These are phyloP conservation scores for Thymelicus sylvestris DNA, from an alignment of 2,888 invertebrate species.

Conservation along the genomic window DNA sequence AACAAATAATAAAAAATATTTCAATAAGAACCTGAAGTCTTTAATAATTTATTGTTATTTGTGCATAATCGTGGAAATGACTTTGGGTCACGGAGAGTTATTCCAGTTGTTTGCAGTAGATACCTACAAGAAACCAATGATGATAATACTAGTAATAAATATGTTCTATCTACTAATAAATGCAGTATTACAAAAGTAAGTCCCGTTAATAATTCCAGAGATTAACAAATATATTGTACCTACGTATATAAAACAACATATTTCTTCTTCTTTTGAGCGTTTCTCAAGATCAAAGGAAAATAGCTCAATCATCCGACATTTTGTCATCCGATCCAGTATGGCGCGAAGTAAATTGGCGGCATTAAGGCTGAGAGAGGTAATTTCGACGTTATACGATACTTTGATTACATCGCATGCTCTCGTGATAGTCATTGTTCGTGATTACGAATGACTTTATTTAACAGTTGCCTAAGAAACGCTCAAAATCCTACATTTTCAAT, in stretches of 20 bases:
- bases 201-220: not conserved
- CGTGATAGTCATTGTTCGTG: not conserved
- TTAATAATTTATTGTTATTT: too few relatives aligned
- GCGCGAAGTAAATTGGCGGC: conserved; percentile 43
- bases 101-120: too few relatives aligned
- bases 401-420: conserved; percentile 36
- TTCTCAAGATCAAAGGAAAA: conserved; percentile 16
- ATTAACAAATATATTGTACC: not conserved
- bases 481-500: too few relatives aligned
- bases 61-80: too few relatives aligned
- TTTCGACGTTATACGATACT: conserved; percentile 44
- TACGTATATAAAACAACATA: not conserved
- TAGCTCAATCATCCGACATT: conserved; percentile 28
- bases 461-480: not conserved
- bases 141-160: too few relatives aligned
- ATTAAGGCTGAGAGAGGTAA: conserved; percentile 43
- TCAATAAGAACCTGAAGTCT: too few relatives aligned
- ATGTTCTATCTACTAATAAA: not conserved
- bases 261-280: conserved; percentile 2
- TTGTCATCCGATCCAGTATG: conserved; percentile 22
- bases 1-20: too few relatives aligned
- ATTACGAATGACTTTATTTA: not conserved
- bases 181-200: not conserved
- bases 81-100: too few relatives aligned
- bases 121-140: too few relatives aligned